Conservation (phyloP, 2,888 invertebrate genomes). For the Sphaerophoria taeniata region DNA sequence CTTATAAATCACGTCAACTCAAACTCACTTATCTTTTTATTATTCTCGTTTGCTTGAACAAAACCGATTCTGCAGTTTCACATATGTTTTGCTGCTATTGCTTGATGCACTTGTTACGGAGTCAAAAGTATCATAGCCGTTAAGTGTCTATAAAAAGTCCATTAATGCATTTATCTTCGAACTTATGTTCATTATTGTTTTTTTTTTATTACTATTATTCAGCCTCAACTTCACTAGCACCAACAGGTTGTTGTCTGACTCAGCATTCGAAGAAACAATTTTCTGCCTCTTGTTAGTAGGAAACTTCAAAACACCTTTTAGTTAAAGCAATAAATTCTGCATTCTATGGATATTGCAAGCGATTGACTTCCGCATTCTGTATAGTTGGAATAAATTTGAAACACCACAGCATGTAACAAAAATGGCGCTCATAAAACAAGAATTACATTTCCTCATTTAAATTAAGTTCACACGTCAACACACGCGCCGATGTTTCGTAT, state of each 20-base stretch:
- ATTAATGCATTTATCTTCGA: not conserved
- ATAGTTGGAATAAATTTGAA: slow-evolving; percentile 42
- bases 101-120: not conserved
- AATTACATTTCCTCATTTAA: slow-evolving; percentile 38
- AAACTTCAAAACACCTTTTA: slow-evolving; percentile 21
- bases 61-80: not conserved
- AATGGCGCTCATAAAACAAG: slow-evolving; percentile 17
- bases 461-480: slow-evolving; percentile 34
- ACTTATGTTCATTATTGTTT: not conserved
- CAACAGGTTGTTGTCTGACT: slow-evolving; percentile 1
- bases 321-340: slow-evolving; percentile 42
- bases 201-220: no score
- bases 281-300: not conserved
- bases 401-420: slow-evolving; percentile 1
- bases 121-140: slow-evolving; percentile 12
- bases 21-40: slow-evolving; percentile 3
- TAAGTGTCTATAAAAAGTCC: slow-evolving; percentile 17
- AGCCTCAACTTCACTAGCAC: slow-evolving; percentile 9
- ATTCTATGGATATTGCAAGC: slow-evolving; percentile 33
- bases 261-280: slow-evolving; percentile 25
- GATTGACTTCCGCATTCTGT: slow-evolving; percentile 63
- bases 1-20: slow-evolving; percentile 4
- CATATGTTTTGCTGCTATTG: not conserved
- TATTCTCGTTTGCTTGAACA: slow-evolving; percentile 19
- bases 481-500: not conserved